Base-by-base conservation (phyloP, 2,797 vertebrate genomes). In the Chaetophractus vellerosus region DNA sequence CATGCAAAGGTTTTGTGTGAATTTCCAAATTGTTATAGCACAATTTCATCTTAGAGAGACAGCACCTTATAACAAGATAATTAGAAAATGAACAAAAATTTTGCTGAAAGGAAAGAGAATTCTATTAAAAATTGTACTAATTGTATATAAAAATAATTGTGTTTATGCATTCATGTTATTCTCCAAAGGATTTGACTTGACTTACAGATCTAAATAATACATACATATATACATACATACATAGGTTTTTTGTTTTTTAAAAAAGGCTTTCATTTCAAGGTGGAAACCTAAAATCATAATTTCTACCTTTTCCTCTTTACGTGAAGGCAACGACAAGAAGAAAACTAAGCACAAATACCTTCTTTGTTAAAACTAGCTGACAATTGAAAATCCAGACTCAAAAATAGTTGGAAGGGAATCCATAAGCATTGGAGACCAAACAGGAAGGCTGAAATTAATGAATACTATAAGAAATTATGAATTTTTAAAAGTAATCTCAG, bases 41-140 rank as follows among this genome's bases (percentile, higher is more conserved):
- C 36, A 83, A 88, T 63, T 83, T 83, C n/a, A 83, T 91, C 71
- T 71, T 93, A 72, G 18, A 87, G 82, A 21, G 15, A 23, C 64
- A 75, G 3, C 57, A 8, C 36, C 26, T 69, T 48, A 76, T 63
- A 33, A 76, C 10, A 61, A 75, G 18, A 55, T 6, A 38, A 78
- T 69, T 9, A n/a, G 41, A 72, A 88, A 45, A 59, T 50, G 41
- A 61, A 23, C 11, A 74, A 45, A 5, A 55, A 55, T 89, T 90
- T 90, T 36, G 41, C 18, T 69, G 41, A 93, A 87, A 89, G 41
- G 36, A 92, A 83, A 52, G 5, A 31, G 31, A 19, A 33, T 81
- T 14, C 11, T 80, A 0, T 74, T 14, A 59, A 80, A 80, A 88
- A 71, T 9, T 45, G 11, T 23, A 84, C 12, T 71, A 63, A 63